A percentile compares a stretch with the other conserved stretches of the same genome.
phyloP scores from a whole-genome alignment of 2,797 vertebrate genomes.

The Pyrocephalus nanus region DNA sequence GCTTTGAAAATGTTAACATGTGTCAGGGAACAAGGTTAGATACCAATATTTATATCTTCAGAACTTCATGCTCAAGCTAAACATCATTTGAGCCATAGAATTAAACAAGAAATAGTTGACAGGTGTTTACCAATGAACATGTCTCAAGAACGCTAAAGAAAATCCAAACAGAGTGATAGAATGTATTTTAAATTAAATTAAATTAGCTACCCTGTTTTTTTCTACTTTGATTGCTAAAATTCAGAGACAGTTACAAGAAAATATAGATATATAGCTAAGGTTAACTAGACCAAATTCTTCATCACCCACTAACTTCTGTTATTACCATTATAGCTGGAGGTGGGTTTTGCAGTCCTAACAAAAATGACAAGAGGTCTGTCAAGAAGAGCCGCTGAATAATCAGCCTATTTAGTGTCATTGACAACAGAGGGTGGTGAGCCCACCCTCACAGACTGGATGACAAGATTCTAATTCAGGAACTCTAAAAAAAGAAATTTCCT shows the following conservation, averaged over 20 bases:
- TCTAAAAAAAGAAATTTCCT: neutral
- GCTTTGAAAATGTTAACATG: neutral
- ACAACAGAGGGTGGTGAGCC: neutral
- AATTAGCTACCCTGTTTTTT: neutral
- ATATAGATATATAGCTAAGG: neutral
- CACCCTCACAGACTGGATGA: neutral
- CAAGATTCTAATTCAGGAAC: neutral
- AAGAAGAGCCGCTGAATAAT: neutral
- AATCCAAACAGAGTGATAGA: neutral
- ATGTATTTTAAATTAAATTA: neutral
- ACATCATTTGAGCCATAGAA: accelerated
- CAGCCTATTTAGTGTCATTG: neutral
- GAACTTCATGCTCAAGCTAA: neutral
- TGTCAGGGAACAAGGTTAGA: neutral
- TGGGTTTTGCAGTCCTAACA: neutral
- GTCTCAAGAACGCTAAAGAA: neutral
- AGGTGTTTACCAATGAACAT: neutral
- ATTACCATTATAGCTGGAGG: neutral
- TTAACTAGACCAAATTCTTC: neutral
- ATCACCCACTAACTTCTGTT: neutral
- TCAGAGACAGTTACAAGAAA: neutral
- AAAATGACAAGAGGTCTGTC: neutral
- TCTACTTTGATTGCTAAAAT: neutral
- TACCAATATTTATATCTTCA: neutral
- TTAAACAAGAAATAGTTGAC: neutral